phyloP scores from a whole-genome alignment of 2,113 vertebrate genomes.

The Stercorarius parasiticus region DNA sequence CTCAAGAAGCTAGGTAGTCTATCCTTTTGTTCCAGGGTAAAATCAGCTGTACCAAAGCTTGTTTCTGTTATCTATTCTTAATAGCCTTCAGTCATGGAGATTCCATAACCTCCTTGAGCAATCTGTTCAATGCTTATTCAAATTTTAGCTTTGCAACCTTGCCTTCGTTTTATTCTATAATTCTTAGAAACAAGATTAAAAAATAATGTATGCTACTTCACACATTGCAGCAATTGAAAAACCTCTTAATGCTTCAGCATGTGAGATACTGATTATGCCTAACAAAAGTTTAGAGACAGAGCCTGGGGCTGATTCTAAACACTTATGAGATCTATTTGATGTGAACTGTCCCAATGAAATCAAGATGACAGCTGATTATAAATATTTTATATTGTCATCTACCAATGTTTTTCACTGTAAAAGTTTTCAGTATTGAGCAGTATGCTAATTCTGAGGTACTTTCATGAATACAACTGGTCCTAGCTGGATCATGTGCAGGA shows the following conservation, averaged over 20 bases:
- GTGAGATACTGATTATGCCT: neutral
- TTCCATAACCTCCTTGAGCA: neutral
- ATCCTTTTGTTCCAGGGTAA: neutral
- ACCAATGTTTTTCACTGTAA: neutral
- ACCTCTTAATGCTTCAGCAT: neutral
- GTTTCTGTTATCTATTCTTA: neutral
- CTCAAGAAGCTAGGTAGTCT: neutral
- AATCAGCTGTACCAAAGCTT: neutral
- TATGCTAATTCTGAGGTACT: neutral
- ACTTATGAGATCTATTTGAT: conserved; percentile 30
- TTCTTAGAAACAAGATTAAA: neutral
- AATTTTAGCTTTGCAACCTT: neutral
- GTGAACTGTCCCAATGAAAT: conserved; percentile 11
- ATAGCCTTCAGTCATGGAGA: neutral
- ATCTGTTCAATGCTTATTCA: neutral
- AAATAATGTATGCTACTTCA: neutral
- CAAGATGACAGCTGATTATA: conserved; percentile 18
- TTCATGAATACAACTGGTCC: neutral
- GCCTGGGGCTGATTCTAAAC: conserved; percentile 31
- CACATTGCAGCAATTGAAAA: neutral
- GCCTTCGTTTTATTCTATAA: neutral
- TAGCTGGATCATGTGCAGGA: neutral
- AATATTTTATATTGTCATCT: conserved; percentile 23
- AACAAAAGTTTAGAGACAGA: conserved; percentile 22
- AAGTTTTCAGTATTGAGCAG: neutral